These are phyloP conservation scores for Pyrocoelia pectoralis DNA, from an alignment of 2,888 invertebrate species.

Conservation along the genomic window DNA sequence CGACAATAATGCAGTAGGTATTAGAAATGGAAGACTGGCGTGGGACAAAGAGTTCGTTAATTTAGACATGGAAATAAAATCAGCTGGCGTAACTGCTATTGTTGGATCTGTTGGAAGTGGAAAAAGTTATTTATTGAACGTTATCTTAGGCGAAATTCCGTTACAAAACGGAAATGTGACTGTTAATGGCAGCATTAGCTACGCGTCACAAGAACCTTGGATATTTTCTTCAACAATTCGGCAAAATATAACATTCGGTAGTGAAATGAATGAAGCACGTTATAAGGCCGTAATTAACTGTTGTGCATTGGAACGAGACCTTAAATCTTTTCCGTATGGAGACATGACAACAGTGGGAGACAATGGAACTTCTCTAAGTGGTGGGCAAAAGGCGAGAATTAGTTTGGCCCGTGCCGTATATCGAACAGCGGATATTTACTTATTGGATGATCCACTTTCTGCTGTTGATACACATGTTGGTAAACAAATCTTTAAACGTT, in stretches of 20 bases:
- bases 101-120: slow-evolving; percentile 73
- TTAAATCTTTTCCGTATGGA: slow-evolving; percentile 76
- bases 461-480: slow-evolving; percentile 60
- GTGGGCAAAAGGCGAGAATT: slow-evolving; percentile 83
- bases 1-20: slow-evolving; percentile 45
- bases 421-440: slow-evolving; percentile 75
- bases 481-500: slow-evolving; percentile 78
- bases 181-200: slow-evolving; percentile 68
- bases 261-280: slow-evolving; percentile 65
- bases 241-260: slow-evolving; percentile 82
- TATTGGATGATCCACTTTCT: slow-evolving; percentile 66
- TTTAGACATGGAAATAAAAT: neutral
- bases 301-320: slow-evolving; percentile 71
- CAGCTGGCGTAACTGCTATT: slow-evolving; percentile 61
- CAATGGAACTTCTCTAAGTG: slow-evolving; percentile 79
- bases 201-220: slow-evolving; percentile 73
- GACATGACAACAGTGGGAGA: slow-evolving; percentile 84
- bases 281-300: slow-evolving; percentile 69
- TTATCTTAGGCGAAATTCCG: slow-evolving; percentile 76
- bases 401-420: slow-evolving; percentile 61
- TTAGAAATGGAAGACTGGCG: slow-evolving; percentile 67
- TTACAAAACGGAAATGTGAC: slow-evolving; percentile 66
- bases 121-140: slow-evolving; percentile 71
- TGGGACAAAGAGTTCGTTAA: slow-evolving; percentile 59
- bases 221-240: slow-evolving; percentile 50